These are phyloP conservation scores for Nycticebus coucang DNA, from an alignment of 2,113 vertebrate genomes.

Conservation along the genomic window DNA sequence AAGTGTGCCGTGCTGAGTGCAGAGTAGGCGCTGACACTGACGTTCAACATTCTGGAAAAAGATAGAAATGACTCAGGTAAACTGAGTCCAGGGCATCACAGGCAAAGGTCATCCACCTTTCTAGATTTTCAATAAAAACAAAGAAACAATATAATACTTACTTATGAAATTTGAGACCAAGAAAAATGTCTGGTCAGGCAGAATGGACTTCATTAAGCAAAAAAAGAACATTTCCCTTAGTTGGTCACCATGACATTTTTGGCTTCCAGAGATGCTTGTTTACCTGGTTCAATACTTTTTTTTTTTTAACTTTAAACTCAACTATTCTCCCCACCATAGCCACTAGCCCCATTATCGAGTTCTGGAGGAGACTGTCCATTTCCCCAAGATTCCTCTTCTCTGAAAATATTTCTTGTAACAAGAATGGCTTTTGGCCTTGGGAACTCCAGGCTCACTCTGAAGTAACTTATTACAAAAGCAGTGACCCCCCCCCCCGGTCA, in stretches of 20 bases:
- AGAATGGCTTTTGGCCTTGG: not conserved
- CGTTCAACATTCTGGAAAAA: not conserved
- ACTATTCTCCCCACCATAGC: not conserved
- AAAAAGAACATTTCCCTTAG: not conserved
- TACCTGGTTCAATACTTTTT: not conserved
- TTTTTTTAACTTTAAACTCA: slow-evolving; percentile 15
- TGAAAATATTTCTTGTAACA: not conserved
- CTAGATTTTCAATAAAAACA: slow-evolving; percentile 31
- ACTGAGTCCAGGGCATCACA: not conserved
- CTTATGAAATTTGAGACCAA: slow-evolving; percentile 6
- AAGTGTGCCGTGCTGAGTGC: not conserved
- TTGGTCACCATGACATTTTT: not conserved
- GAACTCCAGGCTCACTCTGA: not conserved
- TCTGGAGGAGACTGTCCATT: not conserved
- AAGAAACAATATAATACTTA: not conserved
- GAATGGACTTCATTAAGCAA: not conserved
- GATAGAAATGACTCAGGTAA: not conserved
- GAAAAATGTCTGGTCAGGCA: slow-evolving; percentile 12
- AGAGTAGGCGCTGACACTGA: not conserved
- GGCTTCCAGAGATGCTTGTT: not conserved
- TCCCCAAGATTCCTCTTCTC: slow-evolving; percentile 12
- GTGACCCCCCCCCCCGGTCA: not conserved
- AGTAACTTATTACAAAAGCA: slow-evolving; percentile 3
- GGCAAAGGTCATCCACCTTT: not conserved
- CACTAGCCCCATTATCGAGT: not conserved